Base-by-base conservation (phyloP, 2,113 vertebrate species). In the Python bivittatus region DNA sequence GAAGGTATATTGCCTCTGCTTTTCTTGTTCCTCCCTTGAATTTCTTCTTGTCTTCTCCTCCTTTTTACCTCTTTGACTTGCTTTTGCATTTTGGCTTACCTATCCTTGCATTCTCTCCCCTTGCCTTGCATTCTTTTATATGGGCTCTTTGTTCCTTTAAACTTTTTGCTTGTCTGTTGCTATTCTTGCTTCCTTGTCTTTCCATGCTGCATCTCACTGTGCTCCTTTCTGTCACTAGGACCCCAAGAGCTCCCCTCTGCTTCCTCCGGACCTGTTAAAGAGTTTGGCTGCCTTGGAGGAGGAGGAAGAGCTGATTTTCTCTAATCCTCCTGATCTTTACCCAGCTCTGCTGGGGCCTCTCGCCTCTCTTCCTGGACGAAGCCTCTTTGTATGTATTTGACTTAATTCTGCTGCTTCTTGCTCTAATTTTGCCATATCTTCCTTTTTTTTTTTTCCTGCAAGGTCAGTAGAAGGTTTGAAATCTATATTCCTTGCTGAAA, bases 241-340 rank as follows among this genome's bases (percentile, higher is more conserved):
- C 98, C 98, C 98, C 98, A 99, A 99, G 98, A 98, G 98, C 98
- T 99, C 99, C 97, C 99, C 99, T 98, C 98, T 99, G 98, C 99
- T 99, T 95, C 99, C 99, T 98, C 99, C 99, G 97, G 99, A 99
- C 98, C 99, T 99, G 98, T 99, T 99, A 98, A 99, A 99, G 98
- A 98, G 98, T 98, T 98, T 99, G 97, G 98, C 98, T 98, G 99
- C 99, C 97, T 98, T 99, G 98, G 99, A 99, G 99, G 99, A 98
- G 97, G 98, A 99, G 98, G 99, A 99, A 98, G 99, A 99, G 98
- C 98, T 99, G 96, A 97, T 98, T 97, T 99, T 99, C 98, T 97
- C 99, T 98, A 99, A 99, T 98, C 98, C 99, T 98, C 98, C 99
- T 98, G 99, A 99, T 98, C 99, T 99, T 98, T 99, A 99, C 98